phyloP scores from a whole-genome alignment of 2,113 vertebrate species.

The Catharus minimus region DNA sequence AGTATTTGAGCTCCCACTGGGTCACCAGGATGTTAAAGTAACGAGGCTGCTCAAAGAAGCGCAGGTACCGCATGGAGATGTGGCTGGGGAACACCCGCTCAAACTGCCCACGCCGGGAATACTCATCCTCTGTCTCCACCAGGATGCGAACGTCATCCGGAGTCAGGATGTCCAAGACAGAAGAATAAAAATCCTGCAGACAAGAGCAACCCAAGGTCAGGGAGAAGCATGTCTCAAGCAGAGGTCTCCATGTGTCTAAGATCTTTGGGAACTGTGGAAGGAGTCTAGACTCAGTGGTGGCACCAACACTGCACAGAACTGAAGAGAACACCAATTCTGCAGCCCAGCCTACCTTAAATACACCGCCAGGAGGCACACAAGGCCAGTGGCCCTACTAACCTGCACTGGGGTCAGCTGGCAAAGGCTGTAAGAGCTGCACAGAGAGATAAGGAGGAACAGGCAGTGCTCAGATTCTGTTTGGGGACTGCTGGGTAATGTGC shows the following conservation, averaged over 20 bases:
- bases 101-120: constrained; percentile 85
- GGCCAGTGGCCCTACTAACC: neutral
- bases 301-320: neutral
- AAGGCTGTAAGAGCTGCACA: neutral
- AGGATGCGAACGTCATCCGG: constrained; percentile 88
- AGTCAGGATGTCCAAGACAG: constrained; percentile 88
- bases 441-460: neutral
- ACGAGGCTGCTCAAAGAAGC: constrained; percentile 90
- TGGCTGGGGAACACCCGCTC: constrained; percentile 89
- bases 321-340: neutral
- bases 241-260: neutral
- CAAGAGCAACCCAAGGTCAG: neutral
- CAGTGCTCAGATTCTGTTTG: neutral
- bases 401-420: neutral
- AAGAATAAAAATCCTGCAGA: constrained; percentile 82
- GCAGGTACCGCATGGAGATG: constrained; percentile 86
- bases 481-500: neutral
- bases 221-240: neutral
- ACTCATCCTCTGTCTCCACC: constrained; percentile 89
- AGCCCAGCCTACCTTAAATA: neutral
- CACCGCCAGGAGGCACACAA: neutral
- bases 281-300: neutral
- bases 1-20: constrained; percentile 92
- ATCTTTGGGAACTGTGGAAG: neutral
- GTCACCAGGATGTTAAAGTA: constrained; percentile 93